Evolutionary conservation across 2,888 invertebrate genomes (phyloP).

Genomic region (Volucella zonaria): DNA sequence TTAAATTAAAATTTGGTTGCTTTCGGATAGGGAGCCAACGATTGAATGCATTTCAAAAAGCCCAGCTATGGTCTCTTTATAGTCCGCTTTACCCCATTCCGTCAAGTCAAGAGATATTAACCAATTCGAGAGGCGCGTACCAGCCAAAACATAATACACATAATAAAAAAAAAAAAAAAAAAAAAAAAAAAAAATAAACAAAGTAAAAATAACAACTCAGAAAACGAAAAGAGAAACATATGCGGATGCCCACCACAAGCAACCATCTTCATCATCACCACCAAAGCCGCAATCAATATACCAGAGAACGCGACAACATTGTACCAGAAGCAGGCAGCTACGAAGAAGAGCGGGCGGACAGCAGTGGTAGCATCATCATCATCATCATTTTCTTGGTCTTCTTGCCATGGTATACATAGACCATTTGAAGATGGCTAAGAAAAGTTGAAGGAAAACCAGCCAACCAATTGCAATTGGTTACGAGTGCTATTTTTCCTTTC

Average conservation of each 20-base stretch:
- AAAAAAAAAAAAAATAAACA: conserved; percentile 9
- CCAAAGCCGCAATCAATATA: conserved; percentile 41
- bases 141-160: conserved; percentile 30
- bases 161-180: conserved; percentile 24
- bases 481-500: conserved; percentile 5
- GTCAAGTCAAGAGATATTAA: conserved; percentile 66
- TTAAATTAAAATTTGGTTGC: conserved; percentile 82
- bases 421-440: conserved; percentile 27
- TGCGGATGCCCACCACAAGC: conserved; percentile 66
- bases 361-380: conserved; percentile 56
- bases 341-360: conserved; percentile 34
- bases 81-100: conserved; percentile 76
- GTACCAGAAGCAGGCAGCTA: not conserved
- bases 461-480: conserved; percentile 16
- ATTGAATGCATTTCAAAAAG: conserved; percentile 82
- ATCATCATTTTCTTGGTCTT: conserved; percentile 19
- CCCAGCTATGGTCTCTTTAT: conserved; percentile 82
- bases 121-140: conserved; percentile 68
- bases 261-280: conserved; percentile 52
- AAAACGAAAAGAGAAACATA: conserved; percentile 53
- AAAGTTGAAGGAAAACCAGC: conserved; percentile 13
- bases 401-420: conserved; percentile 10
- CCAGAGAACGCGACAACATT: conserved; percentile 15
- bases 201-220: conserved; percentile 11
- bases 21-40: conserved; percentile 83